Base-by-base conservation (phyloP, 2,888 invertebrate species). In the Diadegma fenestrale region DNA sequence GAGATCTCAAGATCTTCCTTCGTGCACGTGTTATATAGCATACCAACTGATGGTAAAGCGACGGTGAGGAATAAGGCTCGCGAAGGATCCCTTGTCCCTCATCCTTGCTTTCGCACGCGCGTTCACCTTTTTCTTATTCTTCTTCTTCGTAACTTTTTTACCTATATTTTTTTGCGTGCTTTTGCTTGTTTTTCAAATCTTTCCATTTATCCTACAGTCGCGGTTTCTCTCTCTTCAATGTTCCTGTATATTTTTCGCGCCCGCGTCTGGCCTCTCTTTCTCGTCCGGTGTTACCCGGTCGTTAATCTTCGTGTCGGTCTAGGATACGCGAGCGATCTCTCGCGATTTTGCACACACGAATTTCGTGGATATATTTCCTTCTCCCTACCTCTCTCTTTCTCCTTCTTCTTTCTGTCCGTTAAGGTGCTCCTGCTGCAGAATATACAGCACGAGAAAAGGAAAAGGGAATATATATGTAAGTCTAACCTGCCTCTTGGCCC, bases 231-330 rank as follows among this genome's bases (percentile, higher is more conserved):
- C 71, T 81, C 69, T 69, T 43, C 45, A 78, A 69, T 30, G 26
- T 72, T 80, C 45, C 26, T 69, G 76, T 81, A 54, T 80, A 58
- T 69, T 77, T 71, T 48, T 81, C 75, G 76, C 82, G 54, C 77
- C 54, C 76, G 71, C 76, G 71, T 48, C 48, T 51, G 26, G 12
- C 54, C 64, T 75, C 77, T 77, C 85, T 58, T 66, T 41, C 72
- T 73, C 82, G 84, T 77, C 81, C 78, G 61, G 84, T 73, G 77
- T 85, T 85, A 85, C 73, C 78, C 78, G 82, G 63, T 78, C 81
- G 78, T 85, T 85, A 82, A 79, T 87, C 85, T 85, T 86, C 81
- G 83, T 84, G 83, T 82, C 85, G 82, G 84, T 87, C 87, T 87
- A 87, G 88, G 86, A 87, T 87, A 75, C 68, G 78, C 78, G 76